These are phyloP conservation scores for Xanthia icteritia DNA, from an alignment of 2,888 invertebrate species.

Conservation along the genomic window DNA sequence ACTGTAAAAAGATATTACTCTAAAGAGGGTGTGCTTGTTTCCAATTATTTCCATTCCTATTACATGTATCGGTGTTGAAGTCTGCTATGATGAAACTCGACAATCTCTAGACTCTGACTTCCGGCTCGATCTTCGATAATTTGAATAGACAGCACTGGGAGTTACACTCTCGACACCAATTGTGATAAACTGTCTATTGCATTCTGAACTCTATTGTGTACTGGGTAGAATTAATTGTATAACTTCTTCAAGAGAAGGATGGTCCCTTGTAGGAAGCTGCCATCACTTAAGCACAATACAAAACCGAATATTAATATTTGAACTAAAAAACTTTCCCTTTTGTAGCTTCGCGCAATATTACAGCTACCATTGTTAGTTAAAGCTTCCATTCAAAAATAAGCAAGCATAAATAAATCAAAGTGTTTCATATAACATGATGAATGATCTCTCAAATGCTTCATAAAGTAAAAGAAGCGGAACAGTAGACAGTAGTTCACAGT, in stretches of 20 bases:
- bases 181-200: slow-evolving; percentile 35
- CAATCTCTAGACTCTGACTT: slow-evolving; percentile 39
- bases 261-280: slow-evolving; percentile 27
- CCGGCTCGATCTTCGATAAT: slow-evolving; percentile 55
- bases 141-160: slow-evolving; percentile 55
- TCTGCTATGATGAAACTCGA: slow-evolving; percentile 28
- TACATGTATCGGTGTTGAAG: slow-evolving; percentile 10
- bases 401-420: slow-evolving; percentile 52
- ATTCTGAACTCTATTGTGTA: slow-evolving; percentile 43
- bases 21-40: not conserved
- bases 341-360: slow-evolving; percentile 4
- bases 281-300: slow-evolving; percentile 40
- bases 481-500: slow-evolving; percentile 71
- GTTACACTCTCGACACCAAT: slow-evolving; percentile 49
- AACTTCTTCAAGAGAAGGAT: slow-evolving; percentile 8
- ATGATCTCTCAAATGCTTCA: slow-evolving; percentile 56
- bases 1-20: not conserved
- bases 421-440: slow-evolving; percentile 49
- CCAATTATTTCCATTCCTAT: not conserved
- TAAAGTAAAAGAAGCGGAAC: slow-evolving; percentile 59
- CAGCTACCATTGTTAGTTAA: slow-evolving; percentile 10
- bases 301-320: slow-evolving; percentile 41
- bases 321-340: slow-evolving; percentile 27
- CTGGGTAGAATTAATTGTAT: slow-evolving; percentile 1
- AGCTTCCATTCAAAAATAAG: slow-evolving; percentile 28